These are phyloP conservation scores for Protula sp. DNA, from an alignment of 2,888 invertebrate species.

Conservation along the genomic window DNA sequence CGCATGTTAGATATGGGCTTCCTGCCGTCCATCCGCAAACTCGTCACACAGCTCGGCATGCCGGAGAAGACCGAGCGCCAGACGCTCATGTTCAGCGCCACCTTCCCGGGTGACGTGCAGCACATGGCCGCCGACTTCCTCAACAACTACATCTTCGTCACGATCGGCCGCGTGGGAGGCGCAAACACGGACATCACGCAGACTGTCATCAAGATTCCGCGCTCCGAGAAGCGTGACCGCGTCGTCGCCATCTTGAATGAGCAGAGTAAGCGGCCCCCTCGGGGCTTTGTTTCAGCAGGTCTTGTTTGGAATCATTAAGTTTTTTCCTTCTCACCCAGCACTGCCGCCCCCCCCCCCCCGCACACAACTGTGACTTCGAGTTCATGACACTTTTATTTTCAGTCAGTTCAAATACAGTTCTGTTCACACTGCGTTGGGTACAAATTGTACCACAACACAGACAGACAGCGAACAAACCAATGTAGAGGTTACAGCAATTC, in stretches of 20 bases:
- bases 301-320: not conserved
- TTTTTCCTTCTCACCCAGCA: too few relatives aligned
- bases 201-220: slow-evolving; percentile 57
- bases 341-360: too few relatives aligned
- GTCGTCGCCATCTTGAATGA: slow-evolving; percentile 64
- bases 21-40: slow-evolving; percentile 43
- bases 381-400: too few relatives aligned
- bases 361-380: too few relatives aligned
- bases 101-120: slow-evolving; percentile 71
- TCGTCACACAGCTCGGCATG: slow-evolving; percentile 42
- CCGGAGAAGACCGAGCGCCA: slow-evolving; percentile 47
- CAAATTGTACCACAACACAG: too few relatives aligned
- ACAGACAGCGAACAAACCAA: too few relatives aligned
- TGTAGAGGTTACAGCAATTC: too few relatives aligned
- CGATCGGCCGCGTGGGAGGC: slow-evolving; percentile 87
- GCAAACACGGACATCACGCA: slow-evolving; percentile 89
- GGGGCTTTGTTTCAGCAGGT: not conserved
- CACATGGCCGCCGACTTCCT: slow-evolving; percentile 74
- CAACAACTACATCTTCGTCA: slow-evolving; percentile 66
- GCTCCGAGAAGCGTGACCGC: slow-evolving; percentile 70
- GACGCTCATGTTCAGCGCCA: slow-evolving; percentile 74
- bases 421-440: too few relatives aligned
- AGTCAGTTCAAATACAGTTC: too few relatives aligned
- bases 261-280: slow-evolving; percentile 40
- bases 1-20: slow-evolving; percentile 76